Conservation (phyloP, 2,888 invertebrate genomes). For the Ischnura elegans region DNA sequence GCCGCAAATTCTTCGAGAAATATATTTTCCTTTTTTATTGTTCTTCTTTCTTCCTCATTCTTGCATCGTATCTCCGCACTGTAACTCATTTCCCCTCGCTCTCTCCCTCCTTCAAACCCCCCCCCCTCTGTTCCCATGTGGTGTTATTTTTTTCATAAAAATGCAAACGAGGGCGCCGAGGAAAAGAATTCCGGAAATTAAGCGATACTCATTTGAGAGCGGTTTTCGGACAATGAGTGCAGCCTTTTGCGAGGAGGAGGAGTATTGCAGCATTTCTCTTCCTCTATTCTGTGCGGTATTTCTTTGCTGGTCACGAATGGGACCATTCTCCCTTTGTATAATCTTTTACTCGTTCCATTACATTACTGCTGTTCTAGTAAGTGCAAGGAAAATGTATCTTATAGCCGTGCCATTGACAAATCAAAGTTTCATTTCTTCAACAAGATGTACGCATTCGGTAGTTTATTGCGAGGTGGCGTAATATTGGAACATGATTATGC, state of each 20-base stretch:
- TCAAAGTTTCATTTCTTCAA: no score
- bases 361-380: neutral
- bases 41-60: neutral
- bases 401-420: no score
- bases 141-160: neutral
- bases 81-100: neutral
- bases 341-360: neutral
- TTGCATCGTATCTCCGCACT: neutral
- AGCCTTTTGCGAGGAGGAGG: neutral
- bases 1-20: neutral
- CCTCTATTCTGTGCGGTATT: neutral
- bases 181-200: neutral
- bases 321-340: neutral
- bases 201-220: slow-evolving; percentile 5
- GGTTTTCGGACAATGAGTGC: neutral
- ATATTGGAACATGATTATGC: no score
- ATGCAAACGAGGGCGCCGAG: no score
- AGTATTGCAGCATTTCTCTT: neutral
- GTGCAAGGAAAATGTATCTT: no score
- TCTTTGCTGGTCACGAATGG: neutral
- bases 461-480: no score
- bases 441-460: no score
- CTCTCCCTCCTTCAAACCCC: neutral
- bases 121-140: no score
- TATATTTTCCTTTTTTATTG: neutral